A percentile compares a stretch with the other conserved stretches of the same genome.
Conservation (phyloP, 37 sponge, comb jelly and placozoan genomes). For the Halichondria panicea region DNA sequence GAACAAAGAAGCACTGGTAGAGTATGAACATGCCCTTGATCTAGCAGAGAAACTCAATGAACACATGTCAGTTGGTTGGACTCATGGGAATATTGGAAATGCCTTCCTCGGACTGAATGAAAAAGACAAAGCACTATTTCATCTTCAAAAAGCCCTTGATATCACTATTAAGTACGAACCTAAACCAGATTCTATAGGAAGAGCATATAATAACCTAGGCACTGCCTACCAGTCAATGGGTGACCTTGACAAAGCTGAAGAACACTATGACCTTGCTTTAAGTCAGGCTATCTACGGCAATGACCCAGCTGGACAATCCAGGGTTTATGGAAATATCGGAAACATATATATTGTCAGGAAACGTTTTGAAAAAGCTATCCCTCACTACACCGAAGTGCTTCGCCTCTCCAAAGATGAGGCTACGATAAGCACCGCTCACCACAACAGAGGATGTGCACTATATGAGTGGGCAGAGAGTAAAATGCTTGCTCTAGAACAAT, state of each 20-base stretch:
- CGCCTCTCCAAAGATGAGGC: slow-evolving; percentile 46
- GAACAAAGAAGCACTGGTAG: slow-evolving; percentile 39
- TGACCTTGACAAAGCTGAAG: slow-evolving; percentile 49
- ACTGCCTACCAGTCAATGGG: slow-evolving; percentile 61
- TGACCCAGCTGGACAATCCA: slow-evolving; percentile 56
- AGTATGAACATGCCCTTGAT: slow-evolving; percentile 42
- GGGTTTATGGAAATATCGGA: slow-evolving; percentile 78
- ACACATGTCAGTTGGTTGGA: slow-evolving; percentile 58
- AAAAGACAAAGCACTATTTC: slow-evolving; percentile 54
- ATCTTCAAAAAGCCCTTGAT: slow-evolving; percentile 52
- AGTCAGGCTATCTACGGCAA: slow-evolving; percentile 69
- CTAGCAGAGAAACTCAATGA: slow-evolving; percentile 40
- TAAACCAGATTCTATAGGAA: slow-evolving; percentile 48
- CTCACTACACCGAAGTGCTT: slow-evolving; percentile 57
- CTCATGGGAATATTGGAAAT: slow-evolving; percentile 83
- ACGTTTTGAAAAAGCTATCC: slow-evolving; percentile 41
- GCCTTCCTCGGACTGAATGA: slow-evolving; percentile 55
- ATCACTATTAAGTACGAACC: slow-evolving; percentile 46
- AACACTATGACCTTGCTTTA: slow-evolving; percentile 62
- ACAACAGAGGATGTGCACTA: slow-evolving; percentile 72
- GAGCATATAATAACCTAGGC: slow-evolving; percentile 73
- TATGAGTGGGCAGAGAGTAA: slow-evolving; percentile 59
- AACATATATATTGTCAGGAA: slow-evolving; percentile 61
- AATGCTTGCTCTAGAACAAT: too few species aligned
- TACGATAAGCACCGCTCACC: slow-evolving; percentile 48